phyloP scores from a whole-genome alignment of 2,113 vertebrate species.

The Oxyura jamaicensis region DNA sequence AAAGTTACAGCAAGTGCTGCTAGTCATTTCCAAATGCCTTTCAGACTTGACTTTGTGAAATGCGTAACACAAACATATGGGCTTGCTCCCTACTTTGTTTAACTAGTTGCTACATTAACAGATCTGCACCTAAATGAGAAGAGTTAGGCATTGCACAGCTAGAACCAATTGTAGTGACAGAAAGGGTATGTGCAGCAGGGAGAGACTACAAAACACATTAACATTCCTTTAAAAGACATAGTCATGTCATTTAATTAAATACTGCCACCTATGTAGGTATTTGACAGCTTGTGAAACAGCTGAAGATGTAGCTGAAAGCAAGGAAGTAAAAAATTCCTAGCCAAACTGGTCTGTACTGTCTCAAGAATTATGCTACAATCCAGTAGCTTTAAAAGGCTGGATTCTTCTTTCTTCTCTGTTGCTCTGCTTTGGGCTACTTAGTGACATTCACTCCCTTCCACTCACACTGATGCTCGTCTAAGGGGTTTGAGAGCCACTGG shows the following conservation, averaged over 20 bases:
- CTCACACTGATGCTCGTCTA: background rate
- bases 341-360: background rate
- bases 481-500: background rate
- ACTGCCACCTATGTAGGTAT: background rate
- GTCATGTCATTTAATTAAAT: background rate
- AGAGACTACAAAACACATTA: background rate
- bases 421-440: background rate
- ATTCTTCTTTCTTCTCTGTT: background rate
- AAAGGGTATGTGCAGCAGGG: no score
- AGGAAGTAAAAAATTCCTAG: background rate
- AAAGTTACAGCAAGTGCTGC: background rate
- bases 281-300: background rate
- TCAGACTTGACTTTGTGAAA: background rate
- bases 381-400: background rate
- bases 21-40: background rate
- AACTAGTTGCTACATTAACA: background rate
- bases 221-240: background rate
- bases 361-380: background rate
- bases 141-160: background rate
- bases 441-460: background rate
- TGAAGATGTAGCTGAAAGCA: background rate
- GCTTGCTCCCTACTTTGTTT: background rate
- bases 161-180: background rate
- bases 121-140: background rate
- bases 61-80: background rate